Percentiles rank a stretch among this genome's conserved stretches.
Evolutionary conservation across 2,113 vertebrate species (phyloP).

Genomic region (Sander lucioperca): DNA sequence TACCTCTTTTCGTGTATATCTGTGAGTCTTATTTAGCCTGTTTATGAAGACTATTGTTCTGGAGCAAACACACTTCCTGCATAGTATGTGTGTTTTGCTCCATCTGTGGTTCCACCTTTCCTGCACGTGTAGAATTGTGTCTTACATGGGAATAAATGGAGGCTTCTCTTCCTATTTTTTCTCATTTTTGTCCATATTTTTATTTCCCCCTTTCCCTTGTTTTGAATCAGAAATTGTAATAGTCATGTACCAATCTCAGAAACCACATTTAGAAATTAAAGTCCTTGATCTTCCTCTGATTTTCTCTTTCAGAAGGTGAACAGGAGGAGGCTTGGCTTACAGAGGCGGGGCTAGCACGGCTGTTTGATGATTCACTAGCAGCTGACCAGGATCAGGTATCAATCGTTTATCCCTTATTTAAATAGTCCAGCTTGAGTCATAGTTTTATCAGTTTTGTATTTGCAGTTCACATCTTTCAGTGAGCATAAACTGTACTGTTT

Average conservation of each 20-base stretch:
- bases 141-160: background rate
- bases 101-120: conserved; percentile 35
- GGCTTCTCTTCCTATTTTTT: background rate
- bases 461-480: background rate
- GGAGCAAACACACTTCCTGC: conserved; percentile 59
- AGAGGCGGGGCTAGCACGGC: conserved; percentile 92
- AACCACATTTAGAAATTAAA: background rate
- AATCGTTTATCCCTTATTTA: background rate
- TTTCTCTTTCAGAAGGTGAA: conserved; percentile 89
- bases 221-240: background rate
- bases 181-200: too few species aligned
- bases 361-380: conserved; percentile 86
- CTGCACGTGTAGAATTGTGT: conserved; percentile 41
- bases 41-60: conserved; percentile 58
- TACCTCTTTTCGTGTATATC: background rate
- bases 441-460: background rate
- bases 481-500: background rate
- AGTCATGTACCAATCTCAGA: background rate
- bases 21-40: conserved; percentile 9
- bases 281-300: background rate
- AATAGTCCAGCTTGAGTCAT: conserved; percentile 7
- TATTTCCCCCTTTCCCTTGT: background rate
- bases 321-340: conserved; percentile 96
- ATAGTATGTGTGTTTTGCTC: conserved; percentile 1
- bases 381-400: conserved; percentile 82